Percentiles rank a stretch among this genome's conserved stretches.
Evolutionary conservation across 2,797 vertebrate species (phyloP).

Genomic region (Clamator glandarius): DNA sequence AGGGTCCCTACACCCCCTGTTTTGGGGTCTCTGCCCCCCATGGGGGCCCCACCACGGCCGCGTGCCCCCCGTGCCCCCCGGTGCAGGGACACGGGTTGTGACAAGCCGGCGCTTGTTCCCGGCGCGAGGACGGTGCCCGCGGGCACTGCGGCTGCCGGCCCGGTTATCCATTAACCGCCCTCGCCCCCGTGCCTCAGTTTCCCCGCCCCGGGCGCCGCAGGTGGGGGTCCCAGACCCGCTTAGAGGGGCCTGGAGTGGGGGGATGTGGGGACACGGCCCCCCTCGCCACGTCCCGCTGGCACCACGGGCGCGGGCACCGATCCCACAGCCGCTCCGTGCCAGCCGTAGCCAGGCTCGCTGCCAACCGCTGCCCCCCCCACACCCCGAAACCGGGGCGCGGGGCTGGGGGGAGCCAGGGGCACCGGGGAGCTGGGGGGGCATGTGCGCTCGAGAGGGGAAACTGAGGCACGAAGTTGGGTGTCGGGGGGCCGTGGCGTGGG

Average conservation of each 20-base stretch:
- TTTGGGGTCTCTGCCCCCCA: not conserved
- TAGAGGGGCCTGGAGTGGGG: not conserved
- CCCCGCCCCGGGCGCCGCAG: not conserved
- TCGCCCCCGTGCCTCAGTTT: not conserved
- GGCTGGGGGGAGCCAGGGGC: not conserved
- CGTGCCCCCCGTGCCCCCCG: not conserved
- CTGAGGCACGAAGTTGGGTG: no score
- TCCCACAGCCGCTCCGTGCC: not conserved
- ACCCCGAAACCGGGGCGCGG: not conserved
- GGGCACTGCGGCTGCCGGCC: not conserved
- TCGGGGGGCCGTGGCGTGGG: not conserved
- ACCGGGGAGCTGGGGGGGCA: no score
- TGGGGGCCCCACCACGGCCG: not conserved
- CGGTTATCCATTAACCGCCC: slow-evolving; percentile 1
- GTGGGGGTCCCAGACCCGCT: not conserved
- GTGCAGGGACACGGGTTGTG: not conserved
- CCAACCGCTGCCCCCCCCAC: not conserved
- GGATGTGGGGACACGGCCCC: not conserved
- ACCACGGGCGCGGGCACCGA: not conserved
- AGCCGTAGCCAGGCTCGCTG: not conserved
- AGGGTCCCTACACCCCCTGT: not conserved
- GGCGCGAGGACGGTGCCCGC: not conserved
- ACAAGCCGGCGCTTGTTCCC: not conserved
- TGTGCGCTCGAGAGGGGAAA: no score
- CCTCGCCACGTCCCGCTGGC: not conserved